Percentiles rank a stretch among this genome's conserved stretches.
Conservation (phyloP, 2,797 vertebrate genomes). For the Sebastiscus albofasciatus region DNA sequence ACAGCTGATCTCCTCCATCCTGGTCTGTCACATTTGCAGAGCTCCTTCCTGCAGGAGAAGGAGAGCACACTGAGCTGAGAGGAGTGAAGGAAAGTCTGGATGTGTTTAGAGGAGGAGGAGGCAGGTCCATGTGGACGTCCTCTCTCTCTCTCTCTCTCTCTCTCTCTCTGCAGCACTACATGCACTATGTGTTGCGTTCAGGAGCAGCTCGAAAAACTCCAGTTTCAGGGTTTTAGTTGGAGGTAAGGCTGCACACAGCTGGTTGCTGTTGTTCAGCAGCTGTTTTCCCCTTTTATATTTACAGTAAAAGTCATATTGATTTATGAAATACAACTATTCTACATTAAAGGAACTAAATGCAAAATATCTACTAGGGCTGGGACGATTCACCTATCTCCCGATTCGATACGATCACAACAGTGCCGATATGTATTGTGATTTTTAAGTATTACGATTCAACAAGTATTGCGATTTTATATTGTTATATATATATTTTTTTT, state of each 20-base stretch:
- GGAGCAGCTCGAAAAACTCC: not conserved
- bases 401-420: too few relatives aligned
- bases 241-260: not conserved
- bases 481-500: too few relatives aligned
- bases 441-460: too few relatives aligned
- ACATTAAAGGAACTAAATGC: not conserved
- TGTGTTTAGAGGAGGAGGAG: not conserved
- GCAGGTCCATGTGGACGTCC: constrained; percentile 23
- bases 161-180: not conserved
- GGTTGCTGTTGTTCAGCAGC: not conserved
- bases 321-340: not conserved
- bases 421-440: too few relatives aligned
- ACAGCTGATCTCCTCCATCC: constrained; percentile 45
- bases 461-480: too few relatives aligned
- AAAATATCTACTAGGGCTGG: too few relatives aligned
- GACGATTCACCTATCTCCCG: too few relatives aligned
- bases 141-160: not conserved
- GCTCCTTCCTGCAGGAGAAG: not conserved
- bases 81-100: not conserved
- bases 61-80: not conserved
- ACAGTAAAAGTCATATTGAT: not conserved
- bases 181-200: constrained; percentile 38
- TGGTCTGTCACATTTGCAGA: not conserved
- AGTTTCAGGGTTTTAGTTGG: too few relatives aligned
- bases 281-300: not conserved